Evolutionary conservation across 2,888 invertebrate genomes (phyloP), one percentile per base, ranked within the genome.

Genomic region (Eupeodes luniger): DNA sequence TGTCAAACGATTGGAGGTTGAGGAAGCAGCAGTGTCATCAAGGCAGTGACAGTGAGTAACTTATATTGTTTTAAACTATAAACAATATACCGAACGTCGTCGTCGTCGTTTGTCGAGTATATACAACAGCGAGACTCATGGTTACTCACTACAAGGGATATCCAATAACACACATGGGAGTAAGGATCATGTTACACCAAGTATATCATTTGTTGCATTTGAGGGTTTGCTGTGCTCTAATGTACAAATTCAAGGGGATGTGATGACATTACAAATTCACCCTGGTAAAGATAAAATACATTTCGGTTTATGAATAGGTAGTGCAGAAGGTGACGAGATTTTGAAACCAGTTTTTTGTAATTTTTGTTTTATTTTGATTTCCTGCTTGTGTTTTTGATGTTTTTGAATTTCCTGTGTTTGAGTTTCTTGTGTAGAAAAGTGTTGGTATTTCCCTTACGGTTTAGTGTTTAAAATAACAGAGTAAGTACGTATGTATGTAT

Each of bases 131-230:
- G 19, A 70, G 64, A 44, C 61, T 61, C 77, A 59, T 72, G 64
- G 34, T 47, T 49, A 7, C 44, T 53, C 51, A 19, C 19, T 1
- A 69, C 36, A 51, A n/a, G 79, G 75, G 57, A 79, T 84, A 84
- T 84, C 84, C 55, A 69, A 80, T 84, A 80, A 80, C 84, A 74
- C 62, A 75, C 40, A 75, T 79, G 72, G 72, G 59, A 16, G 55
- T 64, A 64, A 79, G 75, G 84, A 80, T 84, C 84, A 62, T 64
- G 44, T 84, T 80, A 70, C 84, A 70, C 36, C 12, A 36, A n/a
- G 9, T 69, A 55, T 76, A 75, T 80, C 67, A 84, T 75, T 84
- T 84, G 79, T 84, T 84, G 75, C 69, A 75, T 79, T 82, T 34
- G 49, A 69, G 67, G 69, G 69, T 76, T 51, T 55, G 70, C 77